These are phyloP conservation scores for Mamestra brassicae DNA, from an alignment of 2,888 invertebrate genomes.

Conservation along the genomic window DNA sequence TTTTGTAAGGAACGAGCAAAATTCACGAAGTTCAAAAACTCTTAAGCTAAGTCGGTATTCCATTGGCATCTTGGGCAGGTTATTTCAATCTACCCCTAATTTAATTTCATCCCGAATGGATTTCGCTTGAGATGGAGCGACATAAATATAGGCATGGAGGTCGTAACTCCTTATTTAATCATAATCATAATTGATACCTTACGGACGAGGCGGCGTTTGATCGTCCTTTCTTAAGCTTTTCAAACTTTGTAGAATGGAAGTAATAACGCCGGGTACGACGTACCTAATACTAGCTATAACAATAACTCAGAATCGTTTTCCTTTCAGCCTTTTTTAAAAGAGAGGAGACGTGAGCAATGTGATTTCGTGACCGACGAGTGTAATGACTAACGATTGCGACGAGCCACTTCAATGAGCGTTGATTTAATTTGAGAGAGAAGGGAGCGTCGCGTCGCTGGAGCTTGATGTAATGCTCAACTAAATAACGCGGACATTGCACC, in stretches of 20 bases:
- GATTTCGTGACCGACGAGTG: conserved; percentile 65
- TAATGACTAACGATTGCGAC: conserved; percentile 75
- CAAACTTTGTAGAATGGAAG: conserved; percentile 59
- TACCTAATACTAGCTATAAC: conserved; percentile 46
- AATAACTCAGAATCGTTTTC: conserved; percentile 53
- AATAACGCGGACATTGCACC: conserved; percentile 80
- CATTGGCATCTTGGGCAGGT: conserved; percentile 69
- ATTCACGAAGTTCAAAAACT: conserved; percentile 60
- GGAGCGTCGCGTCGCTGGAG: conserved; percentile 70
- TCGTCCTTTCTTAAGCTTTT: conserved; percentile 66
- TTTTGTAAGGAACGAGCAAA: conserved; percentile 52
- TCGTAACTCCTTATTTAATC: conserved; percentile 70
- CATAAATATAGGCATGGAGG: conserved; percentile 69
- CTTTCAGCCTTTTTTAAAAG: conserved; percentile 56
- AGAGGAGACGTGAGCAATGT: conserved; percentile 61
- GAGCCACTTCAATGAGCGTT: conserved; percentile 79
- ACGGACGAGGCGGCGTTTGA: conserved; percentile 60
- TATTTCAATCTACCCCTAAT: conserved; percentile 76
- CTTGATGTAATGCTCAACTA: conserved; percentile 85
- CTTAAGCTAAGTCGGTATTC: conserved; percentile 68
- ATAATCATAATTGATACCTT: conserved; percentile 73
- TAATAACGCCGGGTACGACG: conserved; percentile 54
- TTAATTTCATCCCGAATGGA: conserved; percentile 70
- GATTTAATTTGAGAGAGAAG: conserved; percentile 82
- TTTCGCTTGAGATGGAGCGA: conserved; percentile 69